Conservation (phyloP, 2,888 invertebrate species). For the Fissipunctia ypsillon region DNA sequence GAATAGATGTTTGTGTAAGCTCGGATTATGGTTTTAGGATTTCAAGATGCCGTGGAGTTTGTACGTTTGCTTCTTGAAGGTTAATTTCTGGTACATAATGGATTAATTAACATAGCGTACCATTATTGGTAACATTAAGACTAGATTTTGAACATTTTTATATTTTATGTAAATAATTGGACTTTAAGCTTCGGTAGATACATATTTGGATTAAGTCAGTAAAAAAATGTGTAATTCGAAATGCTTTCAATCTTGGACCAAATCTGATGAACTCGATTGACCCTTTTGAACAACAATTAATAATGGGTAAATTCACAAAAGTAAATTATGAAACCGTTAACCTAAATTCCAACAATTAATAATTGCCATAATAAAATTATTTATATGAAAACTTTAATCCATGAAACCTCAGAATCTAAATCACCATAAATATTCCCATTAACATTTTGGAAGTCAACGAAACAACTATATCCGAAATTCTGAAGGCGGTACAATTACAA, state of each 20-base stretch:
- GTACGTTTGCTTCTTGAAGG: neutral
- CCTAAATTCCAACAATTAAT: conserved; percentile 21
- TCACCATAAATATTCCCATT: conserved; percentile 52
- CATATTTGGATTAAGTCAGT: neutral
- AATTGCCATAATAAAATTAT: conserved; percentile 25
- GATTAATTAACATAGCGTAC: neutral
- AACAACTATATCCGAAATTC: conserved; percentile 36
- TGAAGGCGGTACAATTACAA: conserved; percentile 7
- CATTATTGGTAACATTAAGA: neutral
- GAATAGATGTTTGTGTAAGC: conserved; percentile 26
- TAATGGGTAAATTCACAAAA: neutral
- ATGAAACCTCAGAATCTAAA: conserved; percentile 23
- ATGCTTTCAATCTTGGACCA: neutral
- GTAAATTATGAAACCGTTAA: conserved; percentile 14
- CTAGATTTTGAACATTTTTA: neutral
- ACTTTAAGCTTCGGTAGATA: neutral
- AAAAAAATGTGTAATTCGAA: neutral
- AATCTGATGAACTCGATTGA: neutral
- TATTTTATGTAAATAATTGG: neutral
- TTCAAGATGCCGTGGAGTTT: neutral
- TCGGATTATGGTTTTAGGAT: neutral
- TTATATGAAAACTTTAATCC: conserved; percentile 43
- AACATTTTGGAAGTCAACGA: conserved; percentile 35
- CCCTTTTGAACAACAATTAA: neutral
- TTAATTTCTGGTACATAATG: too few relatives aligned